phyloP scores from a whole-genome alignment of 1,140 invertebrate genomes.

The Pseudomyrmex pallidus region DNA sequence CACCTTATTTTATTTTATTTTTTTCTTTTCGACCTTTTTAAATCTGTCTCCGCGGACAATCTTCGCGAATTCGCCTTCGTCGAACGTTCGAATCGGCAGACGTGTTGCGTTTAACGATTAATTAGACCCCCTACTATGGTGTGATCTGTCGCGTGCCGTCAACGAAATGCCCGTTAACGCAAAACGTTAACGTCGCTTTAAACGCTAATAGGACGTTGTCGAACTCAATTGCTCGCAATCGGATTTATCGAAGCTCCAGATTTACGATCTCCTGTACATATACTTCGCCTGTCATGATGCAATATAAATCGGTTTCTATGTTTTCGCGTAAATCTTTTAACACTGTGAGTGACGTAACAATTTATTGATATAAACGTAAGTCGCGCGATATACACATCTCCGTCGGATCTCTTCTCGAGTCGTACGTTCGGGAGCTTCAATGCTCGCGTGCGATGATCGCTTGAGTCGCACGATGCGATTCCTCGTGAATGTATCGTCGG shows the following conservation, averaged over 20 bases:
- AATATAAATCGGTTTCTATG: constrained; percentile 6
- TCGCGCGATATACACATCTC: constrained; percentile 18
- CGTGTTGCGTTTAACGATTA: constrained; percentile 76
- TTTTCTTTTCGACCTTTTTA: neutral
- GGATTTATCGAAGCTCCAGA: constrained; percentile 47
- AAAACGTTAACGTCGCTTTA: constrained; percentile 26
- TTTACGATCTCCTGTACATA: neutral
- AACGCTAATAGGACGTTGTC: constrained; percentile 47
- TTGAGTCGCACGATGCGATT: constrained; percentile 19
- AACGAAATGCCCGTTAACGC: constrained; percentile 68
- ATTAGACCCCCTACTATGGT: constrained; percentile 79
- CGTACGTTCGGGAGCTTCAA: constrained; percentile 44
- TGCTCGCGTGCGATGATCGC: constrained; percentile 32
- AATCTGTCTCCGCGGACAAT: constrained; percentile 21
- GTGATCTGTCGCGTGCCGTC: constrained; percentile 67
- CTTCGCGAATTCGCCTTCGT: constrained; percentile 71
- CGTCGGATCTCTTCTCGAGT: constrained; percentile 28
- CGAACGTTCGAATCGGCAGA: constrained; percentile 82
- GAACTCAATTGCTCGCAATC: constrained; percentile 57
- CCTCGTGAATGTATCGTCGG: constrained; percentile 51
- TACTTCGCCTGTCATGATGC: neutral
- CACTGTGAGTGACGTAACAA: constrained; percentile 9
- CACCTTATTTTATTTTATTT: neutral
- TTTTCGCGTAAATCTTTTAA: neutral
- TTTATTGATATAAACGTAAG: neutral